Conservation (phyloP, 2,888 invertebrate genomes). For the Pteria penguin region DNA sequence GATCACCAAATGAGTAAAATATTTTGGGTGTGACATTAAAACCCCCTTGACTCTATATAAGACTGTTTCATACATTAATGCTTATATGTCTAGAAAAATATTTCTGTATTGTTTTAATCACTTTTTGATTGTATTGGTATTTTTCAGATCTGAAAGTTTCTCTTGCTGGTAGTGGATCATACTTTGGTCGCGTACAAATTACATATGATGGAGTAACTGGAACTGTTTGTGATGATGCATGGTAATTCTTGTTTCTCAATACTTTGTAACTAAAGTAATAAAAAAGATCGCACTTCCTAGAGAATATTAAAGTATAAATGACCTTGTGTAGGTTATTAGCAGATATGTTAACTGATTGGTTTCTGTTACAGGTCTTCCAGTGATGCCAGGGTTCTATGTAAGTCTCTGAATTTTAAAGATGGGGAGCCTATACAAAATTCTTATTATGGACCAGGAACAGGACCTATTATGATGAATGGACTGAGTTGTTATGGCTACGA, state of each 20-base stretch:
- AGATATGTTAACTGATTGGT: too few relatives aligned
- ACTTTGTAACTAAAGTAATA: neutral
- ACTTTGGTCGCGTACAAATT: slow-evolving; percentile 66
- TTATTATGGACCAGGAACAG: slow-evolving; percentile 59
- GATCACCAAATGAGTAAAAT: too few relatives aligned
- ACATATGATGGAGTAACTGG: slow-evolving; percentile 61
- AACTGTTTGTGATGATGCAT: slow-evolving; percentile 68
- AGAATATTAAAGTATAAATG: too few relatives aligned
- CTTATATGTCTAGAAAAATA: too few relatives aligned
- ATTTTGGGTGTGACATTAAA: too few relatives aligned
- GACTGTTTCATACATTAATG: too few relatives aligned
- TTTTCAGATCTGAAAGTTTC: slow-evolving; percentile 49
- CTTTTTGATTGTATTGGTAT: neutral
- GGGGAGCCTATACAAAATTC: slow-evolving; percentile 58
- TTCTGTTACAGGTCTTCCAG: slow-evolving; percentile 42
- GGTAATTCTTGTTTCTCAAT: slow-evolving; percentile 26
- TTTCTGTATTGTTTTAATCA: neutral
- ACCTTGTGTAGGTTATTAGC: too few relatives aligned
- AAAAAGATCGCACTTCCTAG: neutral
- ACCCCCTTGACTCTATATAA: too few relatives aligned
- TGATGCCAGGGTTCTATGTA: slow-evolving; percentile 69
- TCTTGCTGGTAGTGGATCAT: slow-evolving; percentile 57
- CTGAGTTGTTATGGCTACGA: slow-evolving; percentile 63
- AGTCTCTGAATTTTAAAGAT: slow-evolving; percentile 58
- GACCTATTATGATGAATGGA: slow-evolving; percentile 63